A percentile compares a stretch with the other conserved stretches of the same genome.
Conservation (phyloP, 2,113 vertebrate species). For the Mormoops blainvillei region DNA sequence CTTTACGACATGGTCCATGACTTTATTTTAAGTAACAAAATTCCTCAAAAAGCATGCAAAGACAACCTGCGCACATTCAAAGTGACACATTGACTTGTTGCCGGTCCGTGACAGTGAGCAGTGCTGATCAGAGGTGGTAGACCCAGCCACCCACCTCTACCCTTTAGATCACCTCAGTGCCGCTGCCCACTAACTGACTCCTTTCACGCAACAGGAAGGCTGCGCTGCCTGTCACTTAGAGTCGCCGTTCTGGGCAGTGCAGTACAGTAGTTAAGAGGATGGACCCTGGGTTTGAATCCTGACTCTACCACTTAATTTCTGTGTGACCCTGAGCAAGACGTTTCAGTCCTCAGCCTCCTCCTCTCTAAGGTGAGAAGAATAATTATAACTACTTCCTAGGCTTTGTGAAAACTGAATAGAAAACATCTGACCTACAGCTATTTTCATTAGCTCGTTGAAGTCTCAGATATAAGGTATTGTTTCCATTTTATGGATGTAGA, state of each 20-base stretch:
- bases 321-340: not conserved
- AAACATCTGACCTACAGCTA: not conserved
- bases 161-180: not conserved
- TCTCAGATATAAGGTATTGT: not conserved
- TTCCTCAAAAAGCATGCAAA: not conserved
- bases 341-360: not conserved
- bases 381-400: not conserved
- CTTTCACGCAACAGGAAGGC: not conserved
- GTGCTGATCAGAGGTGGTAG: not conserved
- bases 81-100: not conserved
- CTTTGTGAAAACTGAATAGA: not conserved
- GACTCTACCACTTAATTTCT: not conserved
- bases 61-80: not conserved
- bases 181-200: not conserved
- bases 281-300: not conserved
- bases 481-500: not conserved
- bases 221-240: not conserved
- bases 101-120: not conserved
- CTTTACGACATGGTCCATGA: not conserved
- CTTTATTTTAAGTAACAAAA: not conserved
- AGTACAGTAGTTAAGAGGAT: not conserved
- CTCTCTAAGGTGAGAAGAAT: not conserved
- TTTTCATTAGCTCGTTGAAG: not conserved
- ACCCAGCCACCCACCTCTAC: rapidly evolving
- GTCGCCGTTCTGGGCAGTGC: not conserved